Conservation (phyloP, 2,113 vertebrate genomes). For the Albula goreensis region DNA sequence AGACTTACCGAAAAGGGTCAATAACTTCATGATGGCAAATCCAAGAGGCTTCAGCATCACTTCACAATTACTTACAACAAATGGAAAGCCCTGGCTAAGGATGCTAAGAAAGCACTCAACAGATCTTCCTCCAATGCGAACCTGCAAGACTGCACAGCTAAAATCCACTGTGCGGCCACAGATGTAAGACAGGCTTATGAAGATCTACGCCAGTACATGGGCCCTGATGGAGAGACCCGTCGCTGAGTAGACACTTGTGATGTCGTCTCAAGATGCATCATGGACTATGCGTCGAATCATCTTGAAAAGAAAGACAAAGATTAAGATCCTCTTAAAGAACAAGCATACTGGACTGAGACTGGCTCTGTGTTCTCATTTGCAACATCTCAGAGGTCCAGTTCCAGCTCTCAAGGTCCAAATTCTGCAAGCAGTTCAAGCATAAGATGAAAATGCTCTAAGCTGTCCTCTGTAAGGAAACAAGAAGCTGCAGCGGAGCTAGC, state of each 20-base stretch:
- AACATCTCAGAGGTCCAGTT: slow-evolving; percentile 3
- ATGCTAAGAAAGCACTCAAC: slow-evolving; percentile 3
- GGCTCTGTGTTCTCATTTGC: slow-evolving; percentile 14
- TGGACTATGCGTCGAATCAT: background rate
- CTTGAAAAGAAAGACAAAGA: background rate
- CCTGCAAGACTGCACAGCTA: background rate
- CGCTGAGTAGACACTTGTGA: slow-evolving; percentile 33
- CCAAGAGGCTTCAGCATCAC: slow-evolving; percentile 5
- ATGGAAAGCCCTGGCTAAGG: slow-evolving; percentile 22
- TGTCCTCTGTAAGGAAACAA: slow-evolving; percentile 36
- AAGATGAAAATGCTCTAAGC: slow-evolving; percentile 15
- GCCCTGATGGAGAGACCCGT: slow-evolving; percentile 27
- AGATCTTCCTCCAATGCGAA: background rate
- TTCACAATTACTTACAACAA: background rate
- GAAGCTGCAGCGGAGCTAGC: slow-evolving; percentile 41
- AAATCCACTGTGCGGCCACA: slow-evolving; percentile 9
- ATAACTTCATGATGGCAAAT: slow-evolving; percentile 6
- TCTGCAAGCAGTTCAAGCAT: slow-evolving; percentile 4
- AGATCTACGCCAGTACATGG: background rate
- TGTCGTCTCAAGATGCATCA: slow-evolving; percentile 10
- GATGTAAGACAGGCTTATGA: slow-evolving; percentile 34
- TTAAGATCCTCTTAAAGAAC: background rate
- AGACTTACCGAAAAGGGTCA: slow-evolving; percentile 13
- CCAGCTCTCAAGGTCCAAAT: slow-evolving; percentile 10
- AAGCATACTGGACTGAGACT: slow-evolving; percentile 17